Base-by-base conservation (phyloP, 2,113 vertebrate species). In the Carollia perspicillata region DNA sequence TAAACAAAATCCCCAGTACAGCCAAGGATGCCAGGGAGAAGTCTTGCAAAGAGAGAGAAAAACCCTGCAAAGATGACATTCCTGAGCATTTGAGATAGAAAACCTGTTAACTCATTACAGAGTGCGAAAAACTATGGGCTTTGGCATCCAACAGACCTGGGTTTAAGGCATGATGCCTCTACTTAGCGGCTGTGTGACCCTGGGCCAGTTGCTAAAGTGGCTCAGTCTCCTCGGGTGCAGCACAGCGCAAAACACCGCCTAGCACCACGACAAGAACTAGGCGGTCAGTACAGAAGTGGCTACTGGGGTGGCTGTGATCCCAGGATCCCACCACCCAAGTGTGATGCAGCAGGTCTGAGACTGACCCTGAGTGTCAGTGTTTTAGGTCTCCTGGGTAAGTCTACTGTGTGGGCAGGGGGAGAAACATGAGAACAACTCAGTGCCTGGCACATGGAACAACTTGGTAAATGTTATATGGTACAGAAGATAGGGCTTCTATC, bases 61-160 rank as follows among this genome's bases (percentile, higher is more conserved):
- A 44, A 23, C 4, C n/a, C 26, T 90, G 53, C 11, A 60, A 74
- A 93, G 37, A 58, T 72, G 42, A 53, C 37, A 33, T 90, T 92
- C 94, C 92, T 96, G 12, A 86, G 44, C 28, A 66, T 58, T 44
- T 88, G n/a, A 7, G 74, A 79, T 20, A 93, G 71, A 84, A 88
- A 84, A 94, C 66, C n/a, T 35, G 37, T 75, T 51, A 90, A 66
- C 13, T 44, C 87, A 78, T 17, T 84, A 60, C 10, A 79, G 0
- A 78, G 3, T 42, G 53, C 33, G 23, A 88, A 84, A 77, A 84
- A 81, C 74, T 5, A 53, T 2, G 44, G 40, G 63, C 33, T 79
- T 86, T 78, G 68, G 74, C 49, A 93, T 75, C 49, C 75, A 89
- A 87, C 2, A 92, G 91, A 84, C 17, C 44, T 55, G 66, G 58